These are phyloP conservation scores for Falco biarmicus DNA, from an alignment of 2,797 vertebrate genomes.

Conservation along the genomic window DNA sequence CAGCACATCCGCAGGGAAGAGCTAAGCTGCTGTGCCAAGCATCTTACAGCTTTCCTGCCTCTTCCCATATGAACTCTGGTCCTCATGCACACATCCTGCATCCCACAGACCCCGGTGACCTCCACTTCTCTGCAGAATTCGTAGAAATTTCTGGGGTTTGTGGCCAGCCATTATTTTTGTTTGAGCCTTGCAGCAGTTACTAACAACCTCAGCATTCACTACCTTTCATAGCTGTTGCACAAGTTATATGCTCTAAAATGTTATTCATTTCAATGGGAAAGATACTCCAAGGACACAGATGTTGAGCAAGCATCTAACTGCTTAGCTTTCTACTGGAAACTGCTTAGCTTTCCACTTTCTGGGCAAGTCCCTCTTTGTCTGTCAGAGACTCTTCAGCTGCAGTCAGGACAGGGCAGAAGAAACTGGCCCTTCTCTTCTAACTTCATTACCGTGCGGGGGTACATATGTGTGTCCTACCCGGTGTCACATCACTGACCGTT, in stretches of 20 bases:
- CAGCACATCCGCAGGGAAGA: not conserved
- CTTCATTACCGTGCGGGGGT: not conserved
- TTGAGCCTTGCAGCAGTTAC: not conserved
- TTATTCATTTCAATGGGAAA: not conserved
- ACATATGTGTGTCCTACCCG: accelerated
- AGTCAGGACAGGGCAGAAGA: not conserved
- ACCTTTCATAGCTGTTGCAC: not conserved
- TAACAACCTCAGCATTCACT: not conserved
- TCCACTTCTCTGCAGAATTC: not conserved
- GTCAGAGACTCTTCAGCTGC: not conserved
- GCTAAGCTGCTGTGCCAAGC: not conserved
- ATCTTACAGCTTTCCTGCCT: not conserved
- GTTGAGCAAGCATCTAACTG: not conserved
- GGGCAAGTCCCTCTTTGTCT: not conserved
- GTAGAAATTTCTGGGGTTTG: not conserved
- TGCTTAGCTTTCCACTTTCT: not conserved
- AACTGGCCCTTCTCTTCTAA: not conserved
- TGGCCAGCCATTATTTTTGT: not conserved
- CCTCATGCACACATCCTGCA: not conserved
- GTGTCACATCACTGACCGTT: not conserved
- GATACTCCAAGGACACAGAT: not conserved
- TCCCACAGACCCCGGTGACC: not conserved
- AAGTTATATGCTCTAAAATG: not conserved
- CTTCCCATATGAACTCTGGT: not conserved
- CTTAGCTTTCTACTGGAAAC: not conserved